Conservation (phyloP, 2,113 vertebrate species). For the Bungarus multicinctus region DNA sequence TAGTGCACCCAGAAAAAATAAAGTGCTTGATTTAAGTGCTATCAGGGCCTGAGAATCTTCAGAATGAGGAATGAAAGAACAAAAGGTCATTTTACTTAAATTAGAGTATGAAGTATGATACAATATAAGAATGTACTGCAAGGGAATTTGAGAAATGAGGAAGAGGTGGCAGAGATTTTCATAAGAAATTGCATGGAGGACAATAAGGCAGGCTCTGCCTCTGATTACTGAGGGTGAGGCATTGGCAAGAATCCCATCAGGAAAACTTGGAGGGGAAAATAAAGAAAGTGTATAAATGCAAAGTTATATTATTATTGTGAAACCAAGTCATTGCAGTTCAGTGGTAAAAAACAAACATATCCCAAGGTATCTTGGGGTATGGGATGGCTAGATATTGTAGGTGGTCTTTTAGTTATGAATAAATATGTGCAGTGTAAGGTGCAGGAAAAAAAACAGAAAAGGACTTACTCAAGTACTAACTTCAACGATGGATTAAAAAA, state of each 20-base stretch:
- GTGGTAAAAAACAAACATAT: neutral
- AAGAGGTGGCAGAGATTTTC: neutral
- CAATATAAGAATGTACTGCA: neutral
- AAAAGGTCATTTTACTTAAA: neutral
- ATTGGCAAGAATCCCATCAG: neutral
- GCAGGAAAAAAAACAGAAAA: neutral
- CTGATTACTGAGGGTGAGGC: neutral
- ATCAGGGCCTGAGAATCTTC: neutral
- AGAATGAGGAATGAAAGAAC: neutral
- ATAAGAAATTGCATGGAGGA: neutral
- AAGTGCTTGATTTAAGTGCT: neutral
- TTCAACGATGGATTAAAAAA: neutral
- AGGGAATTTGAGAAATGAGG: neutral
- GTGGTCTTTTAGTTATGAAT: neutral
- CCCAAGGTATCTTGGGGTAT: neutral
- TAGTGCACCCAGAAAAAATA: neutral
- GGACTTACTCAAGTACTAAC: neutral
- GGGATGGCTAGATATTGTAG: neutral
- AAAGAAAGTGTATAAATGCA: neutral
- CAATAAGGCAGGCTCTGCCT: neutral
- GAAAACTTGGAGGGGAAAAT: neutral
- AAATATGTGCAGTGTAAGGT: neutral
- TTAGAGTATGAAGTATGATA: neutral
- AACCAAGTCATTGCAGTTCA: neutral
- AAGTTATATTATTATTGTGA: neutral